Percentiles rank a stretch among this genome's conserved stretches.
Evolutionary conservation across 1,140 invertebrate species (phyloP).

Genomic region (Drosophila ananassae): DNA sequence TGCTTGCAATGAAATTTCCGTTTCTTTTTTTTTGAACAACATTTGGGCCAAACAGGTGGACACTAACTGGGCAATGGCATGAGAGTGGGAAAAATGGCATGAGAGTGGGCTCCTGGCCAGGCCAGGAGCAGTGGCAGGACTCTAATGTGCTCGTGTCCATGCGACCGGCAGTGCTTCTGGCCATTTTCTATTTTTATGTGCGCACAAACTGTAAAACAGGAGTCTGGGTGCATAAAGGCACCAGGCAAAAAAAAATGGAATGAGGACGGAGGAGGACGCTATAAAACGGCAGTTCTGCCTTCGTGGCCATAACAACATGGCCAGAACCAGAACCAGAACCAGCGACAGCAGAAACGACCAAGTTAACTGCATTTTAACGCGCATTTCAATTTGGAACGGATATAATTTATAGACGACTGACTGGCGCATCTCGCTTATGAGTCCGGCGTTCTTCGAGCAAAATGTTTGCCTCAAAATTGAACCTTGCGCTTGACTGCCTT

Average conservation of each 20-base stretch:
- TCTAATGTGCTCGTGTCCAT: conserved; percentile 70
- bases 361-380: conserved; percentile 84
- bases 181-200: conserved; percentile 83
- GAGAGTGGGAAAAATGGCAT: not conserved
- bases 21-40: conserved; percentile 37
- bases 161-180: conserved; percentile 58
- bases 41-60: conserved; percentile 65
- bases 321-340: conserved; percentile 46
- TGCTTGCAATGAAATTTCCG: conserved; percentile 23
- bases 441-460: conserved; percentile 19
- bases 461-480: conserved; percentile 76
- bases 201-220: conserved; percentile 77
- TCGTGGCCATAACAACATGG: conserved; percentile 76
- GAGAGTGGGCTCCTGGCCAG: no score
- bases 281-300: conserved; percentile 70
- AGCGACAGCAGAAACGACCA: conserved; percentile 61
- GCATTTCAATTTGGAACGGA: conserved; percentile 84
- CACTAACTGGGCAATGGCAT: conserved; percentile 14
- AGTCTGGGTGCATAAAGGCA: conserved; percentile 21
- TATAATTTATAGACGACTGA: conserved; percentile 84
- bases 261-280: conserved; percentile 64
- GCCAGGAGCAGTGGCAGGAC: conserved; percentile 27
- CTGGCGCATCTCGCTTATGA: conserved; percentile 67
- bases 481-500: conserved; percentile 69
- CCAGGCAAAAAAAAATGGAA: not conserved